phyloP scores from a whole-genome alignment of 1,140 invertebrate species.

The Phymorhynchus buccinoides region DNA sequence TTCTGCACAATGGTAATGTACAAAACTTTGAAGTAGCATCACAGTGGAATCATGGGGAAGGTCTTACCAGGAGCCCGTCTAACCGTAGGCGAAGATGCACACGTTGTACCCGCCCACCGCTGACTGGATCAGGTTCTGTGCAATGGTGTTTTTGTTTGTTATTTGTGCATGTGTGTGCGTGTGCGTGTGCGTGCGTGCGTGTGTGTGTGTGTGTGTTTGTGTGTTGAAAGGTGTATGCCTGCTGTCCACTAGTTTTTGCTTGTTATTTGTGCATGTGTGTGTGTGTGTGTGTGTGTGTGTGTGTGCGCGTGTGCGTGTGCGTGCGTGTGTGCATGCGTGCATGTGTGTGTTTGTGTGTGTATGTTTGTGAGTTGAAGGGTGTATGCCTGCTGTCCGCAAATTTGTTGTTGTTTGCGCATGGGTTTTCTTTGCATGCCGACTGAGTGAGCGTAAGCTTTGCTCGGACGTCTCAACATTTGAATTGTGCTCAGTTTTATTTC shows the following conservation, averaged over 20 bases:
- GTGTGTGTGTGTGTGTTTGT: too few species aligned
- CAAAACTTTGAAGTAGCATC: too few species aligned
- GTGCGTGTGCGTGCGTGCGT: too few species aligned
- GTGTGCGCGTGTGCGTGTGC: not conserved
- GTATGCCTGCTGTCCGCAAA: too few species aligned
- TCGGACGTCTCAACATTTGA: not conserved
- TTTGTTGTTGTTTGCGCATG: too few species aligned
- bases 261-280: too few species aligned
- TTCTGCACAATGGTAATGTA: too few species aligned
- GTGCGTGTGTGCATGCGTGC: not conserved
- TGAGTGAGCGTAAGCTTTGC: not conserved
- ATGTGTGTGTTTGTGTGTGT: not conserved
- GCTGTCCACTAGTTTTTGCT: too few species aligned
- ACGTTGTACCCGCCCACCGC: conserved; percentile 95
- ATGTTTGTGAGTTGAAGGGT: too few species aligned
- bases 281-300: conserved; percentile 11
- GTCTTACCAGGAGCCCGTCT: conserved; percentile 94
- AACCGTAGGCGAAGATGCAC: conserved; percentile 96
- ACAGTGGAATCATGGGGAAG: conserved; percentile 84
- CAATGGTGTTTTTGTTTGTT: too few species aligned
- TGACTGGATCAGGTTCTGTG: conserved; percentile 83
- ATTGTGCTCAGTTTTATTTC: not conserved
- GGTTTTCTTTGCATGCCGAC: not conserved
- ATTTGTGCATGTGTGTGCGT: too few species aligned
- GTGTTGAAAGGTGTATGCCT: too few species aligned